These are phyloP conservation scores for Chamaea fasciata DNA, from an alignment of 2,113 vertebrate genomes.

Conservation along the genomic window DNA sequence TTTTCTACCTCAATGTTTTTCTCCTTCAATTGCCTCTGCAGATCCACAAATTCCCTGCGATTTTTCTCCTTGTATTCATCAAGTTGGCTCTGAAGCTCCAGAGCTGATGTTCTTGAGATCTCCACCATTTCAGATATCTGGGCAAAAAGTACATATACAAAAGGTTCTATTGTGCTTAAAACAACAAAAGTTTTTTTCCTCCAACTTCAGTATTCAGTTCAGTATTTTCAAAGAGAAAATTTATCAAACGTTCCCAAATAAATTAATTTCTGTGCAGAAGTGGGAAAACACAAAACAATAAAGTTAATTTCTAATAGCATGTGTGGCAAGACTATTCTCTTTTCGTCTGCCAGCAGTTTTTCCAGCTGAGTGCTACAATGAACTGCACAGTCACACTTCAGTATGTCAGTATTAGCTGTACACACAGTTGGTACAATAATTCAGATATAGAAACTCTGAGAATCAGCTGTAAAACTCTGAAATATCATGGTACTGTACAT, in stretches of 20 bases:
- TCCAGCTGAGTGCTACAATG: not conserved
- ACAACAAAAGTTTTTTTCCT: not conserved
- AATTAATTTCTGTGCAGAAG: not conserved
- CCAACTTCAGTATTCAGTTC: not conserved
- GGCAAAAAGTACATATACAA: not conserved
- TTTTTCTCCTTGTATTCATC: conserved; percentile 92
- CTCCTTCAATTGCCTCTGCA: conserved; percentile 87
- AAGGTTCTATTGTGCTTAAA: not conserved
- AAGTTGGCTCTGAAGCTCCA: conserved; percentile 91
- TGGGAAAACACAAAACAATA: not conserved
- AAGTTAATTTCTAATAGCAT: not conserved
- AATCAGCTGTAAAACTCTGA: not conserved
- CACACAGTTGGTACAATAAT: not conserved
- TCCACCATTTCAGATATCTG: conserved; percentile 89
- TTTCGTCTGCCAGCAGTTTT: not conserved
- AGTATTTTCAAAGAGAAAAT: not conserved
- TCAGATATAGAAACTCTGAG: not conserved
- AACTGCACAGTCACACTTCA: not conserved
- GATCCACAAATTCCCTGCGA: conserved; percentile 80
- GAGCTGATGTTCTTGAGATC: conserved; percentile 79
- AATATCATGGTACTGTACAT: not conserved
- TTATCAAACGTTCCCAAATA: not conserved
- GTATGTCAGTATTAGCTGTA: not conserved
- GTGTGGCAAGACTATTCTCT: not conserved
- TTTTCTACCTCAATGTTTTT: conserved; percentile 85